Base-by-base conservation (phyloP, 2,797 vertebrate genomes). In the Myotis daubentonii region DNA sequence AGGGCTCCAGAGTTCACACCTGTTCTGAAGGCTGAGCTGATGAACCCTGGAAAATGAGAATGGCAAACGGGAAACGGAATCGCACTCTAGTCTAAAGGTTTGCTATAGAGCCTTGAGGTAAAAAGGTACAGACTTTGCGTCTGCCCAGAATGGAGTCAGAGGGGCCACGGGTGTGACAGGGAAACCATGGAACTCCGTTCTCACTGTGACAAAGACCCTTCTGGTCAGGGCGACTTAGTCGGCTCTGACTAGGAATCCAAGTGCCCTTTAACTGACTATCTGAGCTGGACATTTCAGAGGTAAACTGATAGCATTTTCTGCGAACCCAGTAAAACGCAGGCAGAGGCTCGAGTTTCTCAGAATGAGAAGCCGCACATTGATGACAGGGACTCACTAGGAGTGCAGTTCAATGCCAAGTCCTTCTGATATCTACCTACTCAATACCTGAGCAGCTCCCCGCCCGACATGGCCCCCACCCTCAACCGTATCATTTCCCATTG, bases 271-370 rank as follows among this genome's bases (percentile, higher is more conserved):
- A 10, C 68, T 4, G 23, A 47, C 57, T 0, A 17, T 1, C 41
- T 1, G 1, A 70, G 89, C 1, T 30, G 49, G 51, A n/a, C 65
- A 7, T 10, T 49, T 71, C 95, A n/a, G 94, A 96, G 71, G 95
- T 81, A 74, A 91, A 84, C 38, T 6, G 88, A 89, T 8, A 36
- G 66, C 62, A 5, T 13, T n/a, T 71, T 36, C 0, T 4, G 19
- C 4, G 17, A 25, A 87, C 91, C 94, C 60, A 71, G 88, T 94
- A 94, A 95, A 94, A 96, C 83, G 83, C 88, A 75, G 94, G 93
- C 72, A 71, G 60, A 36, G 38, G 51, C 85, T 79, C 28, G n/a
- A 41, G 51, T 60, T 72, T 82, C 94, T 86, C 81, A 23, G 70
- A 75, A 28, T 0, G 20, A 75, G 75, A 87, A 76, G 68, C 0